Evolutionary conservation across 2,888 invertebrate species (phyloP).

Genomic region (Dinocampus coccinellae): DNA sequence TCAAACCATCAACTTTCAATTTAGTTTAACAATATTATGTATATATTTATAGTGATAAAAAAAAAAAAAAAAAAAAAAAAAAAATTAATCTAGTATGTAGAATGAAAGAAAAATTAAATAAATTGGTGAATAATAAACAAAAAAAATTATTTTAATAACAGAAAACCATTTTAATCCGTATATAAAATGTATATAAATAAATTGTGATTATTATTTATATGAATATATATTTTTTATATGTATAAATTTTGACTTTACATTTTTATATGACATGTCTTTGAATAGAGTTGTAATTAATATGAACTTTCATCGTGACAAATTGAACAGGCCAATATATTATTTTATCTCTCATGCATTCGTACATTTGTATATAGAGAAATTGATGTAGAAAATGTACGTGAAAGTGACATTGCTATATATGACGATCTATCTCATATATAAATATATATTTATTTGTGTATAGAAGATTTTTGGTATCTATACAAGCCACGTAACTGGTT

Average conservation of each 20-base stretch:
- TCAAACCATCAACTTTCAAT: constrained; percentile 5
- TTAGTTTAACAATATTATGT: neutral
- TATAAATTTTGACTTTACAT: neutral
- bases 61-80: no score
- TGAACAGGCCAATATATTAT: constrained; percentile 59
- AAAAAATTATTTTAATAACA: no score
- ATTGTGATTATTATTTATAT: no score
- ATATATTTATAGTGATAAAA: no score
- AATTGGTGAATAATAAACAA: no score
- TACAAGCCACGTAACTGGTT: constrained; percentile 55
- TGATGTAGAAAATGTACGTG: constrained; percentile 40
- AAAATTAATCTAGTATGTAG: neutral
- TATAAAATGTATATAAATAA: constrained; percentile 1
- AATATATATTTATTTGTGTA: neutral
- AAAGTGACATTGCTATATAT: constrained; percentile 33
- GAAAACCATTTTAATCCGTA: neutral
- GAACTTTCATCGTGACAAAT: constrained; percentile 62
- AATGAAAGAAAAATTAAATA: neutral
- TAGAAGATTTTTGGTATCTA: neutral
- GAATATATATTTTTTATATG: neutral
- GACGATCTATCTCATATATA: neutral
- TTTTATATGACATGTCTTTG: constrained; percentile 67
- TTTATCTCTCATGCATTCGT: constrained; percentile 39
- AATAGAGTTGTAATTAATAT: constrained; percentile 69
- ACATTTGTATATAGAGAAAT: neutral